Base-by-base conservation (phyloP, 2,888 invertebrate genomes). In the Scaptomyza parva region DNA sequence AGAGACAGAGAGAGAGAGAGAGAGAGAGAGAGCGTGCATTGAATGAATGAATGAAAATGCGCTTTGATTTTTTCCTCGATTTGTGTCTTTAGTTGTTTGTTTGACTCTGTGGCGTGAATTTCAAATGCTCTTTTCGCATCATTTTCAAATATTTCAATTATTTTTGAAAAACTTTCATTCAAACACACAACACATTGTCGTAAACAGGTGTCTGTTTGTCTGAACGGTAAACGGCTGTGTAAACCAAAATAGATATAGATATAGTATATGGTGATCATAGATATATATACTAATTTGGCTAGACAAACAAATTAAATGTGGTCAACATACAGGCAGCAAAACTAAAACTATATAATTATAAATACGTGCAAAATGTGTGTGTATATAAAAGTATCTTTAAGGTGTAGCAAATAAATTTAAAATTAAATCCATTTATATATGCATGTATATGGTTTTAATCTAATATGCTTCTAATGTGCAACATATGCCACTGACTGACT, bases 171-270 rank as follows among this genome's bases (percentile, higher is more conserved):
- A 73, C 51, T 68, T 54, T 48, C 52, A 40, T 26, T 40, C 17
- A 50, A 63, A 50, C 39, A 50, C 22, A 44, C 12, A 63, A 50
- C 39, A 50, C 22, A 44, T 14, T 50, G 47, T 58, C 55, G 53
- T 76, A 60, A 84, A 84, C 84, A 81, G 81, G 84, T 81, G 81
- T 78, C 81, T 55, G 69, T 59, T 58, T 52, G 48, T 35, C 65
- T 48, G 24, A 62, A 50, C 66, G 50, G 57, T 72, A 65, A 68
- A 54, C 41, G 63, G 54, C 41, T 61, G 54, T 67, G 67, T 76
- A 78, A 82, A 70, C 74, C 71, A 44, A 81, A 76, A 76, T 84
- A 82, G 79, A 63, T 72, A 73, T 61, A 53, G 17, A 22, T 14
- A 22, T 30, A 35, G 37, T 17, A 22, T 14, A 44, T 52, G 28